Conservation (phyloP, 2,113 vertebrate species). For the Trichomycterus rosablanca region DNA sequence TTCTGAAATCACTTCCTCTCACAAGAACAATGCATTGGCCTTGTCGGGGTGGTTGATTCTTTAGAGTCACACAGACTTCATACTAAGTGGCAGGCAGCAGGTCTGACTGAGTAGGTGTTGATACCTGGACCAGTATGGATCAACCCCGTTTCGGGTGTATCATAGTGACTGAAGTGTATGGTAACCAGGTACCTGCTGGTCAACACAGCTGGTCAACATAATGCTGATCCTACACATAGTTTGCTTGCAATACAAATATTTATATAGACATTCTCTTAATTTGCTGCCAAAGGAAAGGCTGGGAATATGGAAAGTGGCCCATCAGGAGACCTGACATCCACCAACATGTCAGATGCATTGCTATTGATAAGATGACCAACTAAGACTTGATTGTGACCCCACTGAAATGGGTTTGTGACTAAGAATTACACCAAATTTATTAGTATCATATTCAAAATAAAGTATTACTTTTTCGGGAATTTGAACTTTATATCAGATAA, state of each 20-base stretch:
- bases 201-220: slow-evolving; percentile 71
- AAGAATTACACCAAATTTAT: too few relatives aligned
- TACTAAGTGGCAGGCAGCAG: slow-evolving; percentile 76
- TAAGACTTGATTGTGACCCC: slow-evolving; percentile 67
- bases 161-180: slow-evolving; percentile 73
- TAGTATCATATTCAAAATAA: too few relatives aligned
- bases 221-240: slow-evolving; percentile 78
- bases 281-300: slow-evolving; percentile 30
- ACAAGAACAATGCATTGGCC: too few relatives aligned
- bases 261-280: slow-evolving; percentile 62
- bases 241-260: slow-evolving; percentile 82
- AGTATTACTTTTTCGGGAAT: too few relatives aligned
- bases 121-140: slow-evolving; percentile 82
- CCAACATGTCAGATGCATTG: slow-evolving; percentile 52
- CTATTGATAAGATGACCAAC: slow-evolving; percentile 63
- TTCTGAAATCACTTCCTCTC: too few relatives aligned
- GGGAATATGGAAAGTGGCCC: slow-evolving; percentile 25
- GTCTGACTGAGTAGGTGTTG: slow-evolving; percentile 75
- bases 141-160: slow-evolving; percentile 69
- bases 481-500: too few relatives aligned
- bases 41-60: too few relatives aligned
- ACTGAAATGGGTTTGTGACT: slow-evolving; percentile 47
- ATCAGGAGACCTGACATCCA: slow-evolving; percentile 45
- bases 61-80: too few relatives aligned
- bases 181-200: slow-evolving; percentile 79